A percentile compares a stretch with the other conserved stretches of the same genome.
These are phyloP conservation scores for Callopanchax toddi DNA, from an alignment of 2,113 vertebrate genomes.

Conservation along the genomic window DNA sequence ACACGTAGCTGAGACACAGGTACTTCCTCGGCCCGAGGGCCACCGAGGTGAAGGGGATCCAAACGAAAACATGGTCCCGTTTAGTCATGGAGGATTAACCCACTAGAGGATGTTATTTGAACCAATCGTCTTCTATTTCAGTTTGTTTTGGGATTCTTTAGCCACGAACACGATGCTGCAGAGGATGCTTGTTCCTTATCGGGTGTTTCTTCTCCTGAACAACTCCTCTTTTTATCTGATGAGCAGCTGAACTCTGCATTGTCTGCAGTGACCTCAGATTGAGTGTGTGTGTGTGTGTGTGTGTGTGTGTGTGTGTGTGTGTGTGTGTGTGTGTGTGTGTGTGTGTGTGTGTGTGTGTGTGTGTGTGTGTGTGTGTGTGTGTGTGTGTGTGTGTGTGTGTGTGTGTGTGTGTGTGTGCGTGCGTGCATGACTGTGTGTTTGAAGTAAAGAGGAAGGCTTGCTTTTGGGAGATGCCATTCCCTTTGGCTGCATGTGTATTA, in stretches of 20 bases:
- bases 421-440: conserved; percentile 27
- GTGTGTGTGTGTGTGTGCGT: conserved; percentile 21
- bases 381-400: conserved; percentile 35
- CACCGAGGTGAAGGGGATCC: conserved; percentile 26
- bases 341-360: conserved; percentile 40
- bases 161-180: conserved; percentile 34
- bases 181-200: conserved; percentile 43
- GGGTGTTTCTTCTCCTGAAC: conserved; percentile 54
- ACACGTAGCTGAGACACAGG: conserved; percentile 38
- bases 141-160: conserved; percentile 54
- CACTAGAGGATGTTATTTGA: conserved; percentile 31
- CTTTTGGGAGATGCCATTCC: conserved; percentile 85
- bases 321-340: conserved; percentile 21
- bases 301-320: conserved; percentile 37
- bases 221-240: conserved; percentile 42
- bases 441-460: conserved; percentile 67
- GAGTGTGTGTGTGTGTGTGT: conserved; percentile 30
- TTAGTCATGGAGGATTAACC: conserved; percentile 61
- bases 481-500: too few species aligned
- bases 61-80: conserved; percentile 59
- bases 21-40: conserved; percentile 57
- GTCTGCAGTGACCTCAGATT: conserved; percentile 35
- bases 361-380: conserved; percentile 20
- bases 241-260: conserved; percentile 35
- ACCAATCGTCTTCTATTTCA: conserved; percentile 47